Conservation (phyloP, 2,797 vertebrate genomes). For the Eleutherodactylus coqui region DNA sequence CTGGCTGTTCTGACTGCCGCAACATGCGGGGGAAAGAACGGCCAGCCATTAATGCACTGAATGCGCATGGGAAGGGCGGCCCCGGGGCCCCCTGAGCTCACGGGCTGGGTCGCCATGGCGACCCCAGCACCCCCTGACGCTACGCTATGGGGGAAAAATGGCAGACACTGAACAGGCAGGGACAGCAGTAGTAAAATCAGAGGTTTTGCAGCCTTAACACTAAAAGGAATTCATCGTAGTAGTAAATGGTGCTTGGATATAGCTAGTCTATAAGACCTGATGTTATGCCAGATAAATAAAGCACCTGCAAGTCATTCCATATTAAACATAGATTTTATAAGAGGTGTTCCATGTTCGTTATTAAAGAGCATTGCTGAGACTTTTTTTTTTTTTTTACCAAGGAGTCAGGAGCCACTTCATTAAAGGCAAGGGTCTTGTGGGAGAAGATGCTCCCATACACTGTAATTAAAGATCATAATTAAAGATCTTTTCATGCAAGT, state of each 20-base stretch:
- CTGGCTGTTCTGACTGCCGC: too few relatives aligned
- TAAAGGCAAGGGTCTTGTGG: neutral
- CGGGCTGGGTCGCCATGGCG: too few relatives aligned
- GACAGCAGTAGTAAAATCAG: neutral
- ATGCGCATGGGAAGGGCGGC: too few relatives aligned
- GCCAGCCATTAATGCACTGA: too few relatives aligned
- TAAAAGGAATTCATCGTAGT: neutral
- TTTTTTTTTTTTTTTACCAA: neutral
- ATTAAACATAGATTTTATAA: neutral
- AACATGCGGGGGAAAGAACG: too few relatives aligned
- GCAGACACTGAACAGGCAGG: neutral
- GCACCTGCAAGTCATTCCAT: too few relatives aligned
- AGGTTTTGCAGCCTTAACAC: neutral
- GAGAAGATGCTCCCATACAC: neutral
- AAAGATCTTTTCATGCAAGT: conserved; percentile 19
- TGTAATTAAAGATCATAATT: conserved; percentile 22
- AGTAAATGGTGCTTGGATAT: neutral
- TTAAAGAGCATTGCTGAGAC: neutral
- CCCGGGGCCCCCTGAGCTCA: too few relatives aligned
- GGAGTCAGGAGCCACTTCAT: neutral
- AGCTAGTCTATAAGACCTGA: neutral
- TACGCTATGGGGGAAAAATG: too few relatives aligned
- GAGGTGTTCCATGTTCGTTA: neutral
- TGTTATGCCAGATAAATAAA: neutral
- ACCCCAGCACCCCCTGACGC: too few relatives aligned